Evolutionary conservation across 1,140 invertebrate species (phyloP).

Genomic region (Paramacrobiotus metropolitanus): DNA sequence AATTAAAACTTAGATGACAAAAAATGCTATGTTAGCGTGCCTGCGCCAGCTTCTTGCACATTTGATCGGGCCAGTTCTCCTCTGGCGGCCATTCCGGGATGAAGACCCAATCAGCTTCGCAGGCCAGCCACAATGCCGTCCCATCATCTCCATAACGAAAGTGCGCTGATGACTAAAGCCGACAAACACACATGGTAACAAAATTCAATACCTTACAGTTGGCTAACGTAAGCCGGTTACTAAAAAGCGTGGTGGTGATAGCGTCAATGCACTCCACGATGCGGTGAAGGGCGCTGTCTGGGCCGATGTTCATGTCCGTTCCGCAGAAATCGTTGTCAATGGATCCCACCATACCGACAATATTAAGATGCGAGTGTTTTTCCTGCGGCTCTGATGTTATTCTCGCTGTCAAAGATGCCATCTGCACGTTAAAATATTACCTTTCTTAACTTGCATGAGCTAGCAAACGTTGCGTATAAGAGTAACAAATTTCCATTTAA

Average conservation of each 20-base stretch:
- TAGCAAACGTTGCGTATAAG: too few relatives aligned
- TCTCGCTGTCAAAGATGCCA: constrained; percentile 18
- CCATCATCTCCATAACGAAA: constrained; percentile 99
- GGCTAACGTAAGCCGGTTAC: too few relatives aligned
- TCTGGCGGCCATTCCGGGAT: constrained; percentile 90
- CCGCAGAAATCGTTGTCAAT: constrained; percentile 99
- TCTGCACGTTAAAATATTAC: too few relatives aligned
- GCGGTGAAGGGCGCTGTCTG: constrained; percentile 85
- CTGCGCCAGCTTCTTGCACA: constrained; percentile 74
- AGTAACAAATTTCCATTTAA: too few relatives aligned
- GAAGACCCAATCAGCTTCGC: constrained; percentile 83
- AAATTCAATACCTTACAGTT: background rate
- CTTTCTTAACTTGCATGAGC: too few relatives aligned
- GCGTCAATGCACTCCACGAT: constrained; percentile 98
- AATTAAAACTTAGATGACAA: too few relatives aligned
- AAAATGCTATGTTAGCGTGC: too few relatives aligned
- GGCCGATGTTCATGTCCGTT: constrained; percentile 99
- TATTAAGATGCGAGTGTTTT: constrained; percentile 55
- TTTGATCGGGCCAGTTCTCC: constrained; percentile 62
- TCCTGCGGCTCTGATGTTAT: constrained; percentile 54
- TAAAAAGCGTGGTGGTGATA: constrained; percentile 89
- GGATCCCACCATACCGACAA: constrained; percentile 93
- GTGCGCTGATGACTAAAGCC: constrained; percentile 83
- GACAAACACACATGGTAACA: constrained; percentile 6
- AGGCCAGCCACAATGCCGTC: constrained; percentile 64